Percentiles rank a stretch among this genome's conserved stretches.
Evolutionary conservation across 2,797 vertebrate genomes (phyloP).

Genomic region (Aldrovandia affinis): DNA sequence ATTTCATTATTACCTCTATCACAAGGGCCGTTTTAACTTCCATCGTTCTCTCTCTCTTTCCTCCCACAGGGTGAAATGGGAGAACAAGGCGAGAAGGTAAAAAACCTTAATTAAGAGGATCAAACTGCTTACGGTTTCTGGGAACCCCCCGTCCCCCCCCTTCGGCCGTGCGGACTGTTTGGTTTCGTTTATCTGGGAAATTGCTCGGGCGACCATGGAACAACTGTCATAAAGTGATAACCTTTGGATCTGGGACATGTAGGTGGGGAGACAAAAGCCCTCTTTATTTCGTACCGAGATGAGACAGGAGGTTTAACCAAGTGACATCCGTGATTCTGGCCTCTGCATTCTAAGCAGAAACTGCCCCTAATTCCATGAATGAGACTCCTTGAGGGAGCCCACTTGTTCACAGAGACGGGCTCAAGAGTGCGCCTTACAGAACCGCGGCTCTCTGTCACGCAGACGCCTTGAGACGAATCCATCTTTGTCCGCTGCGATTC

Average conservation of each 20-base stretch:
- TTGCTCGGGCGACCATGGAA: constrained; percentile 48
- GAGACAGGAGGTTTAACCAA: too few relatives aligned
- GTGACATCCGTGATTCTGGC: too few relatives aligned
- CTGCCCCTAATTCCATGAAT: too few relatives aligned
- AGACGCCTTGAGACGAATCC: too few relatives aligned
- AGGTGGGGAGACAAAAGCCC: background rate
- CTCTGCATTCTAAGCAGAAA: too few relatives aligned
- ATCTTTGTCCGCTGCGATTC: too few relatives aligned
- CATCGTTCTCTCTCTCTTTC: constrained; percentile 63
- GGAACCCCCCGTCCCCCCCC: background rate
- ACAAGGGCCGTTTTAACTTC: constrained; percentile 43
- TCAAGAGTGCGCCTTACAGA: too few relatives aligned
- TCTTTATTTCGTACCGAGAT: background rate
- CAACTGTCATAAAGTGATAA: constrained; percentile 7
- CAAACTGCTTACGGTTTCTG: constrained; percentile 31
- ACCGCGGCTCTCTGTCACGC: too few relatives aligned
- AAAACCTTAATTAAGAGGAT: constrained; percentile 50
- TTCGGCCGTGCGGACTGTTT: constrained; percentile 8
- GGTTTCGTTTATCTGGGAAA: constrained; percentile 2
- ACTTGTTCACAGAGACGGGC: too few relatives aligned
- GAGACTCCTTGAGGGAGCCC: too few relatives aligned
- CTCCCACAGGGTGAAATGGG: constrained; percentile 91
- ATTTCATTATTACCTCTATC: constrained; percentile 43
- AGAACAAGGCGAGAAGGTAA: constrained; percentile 95
- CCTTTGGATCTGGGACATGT: background rate